Evolutionary conservation across 2,113 vertebrate genomes (phyloP).

Genomic region (Upupa epops): DNA sequence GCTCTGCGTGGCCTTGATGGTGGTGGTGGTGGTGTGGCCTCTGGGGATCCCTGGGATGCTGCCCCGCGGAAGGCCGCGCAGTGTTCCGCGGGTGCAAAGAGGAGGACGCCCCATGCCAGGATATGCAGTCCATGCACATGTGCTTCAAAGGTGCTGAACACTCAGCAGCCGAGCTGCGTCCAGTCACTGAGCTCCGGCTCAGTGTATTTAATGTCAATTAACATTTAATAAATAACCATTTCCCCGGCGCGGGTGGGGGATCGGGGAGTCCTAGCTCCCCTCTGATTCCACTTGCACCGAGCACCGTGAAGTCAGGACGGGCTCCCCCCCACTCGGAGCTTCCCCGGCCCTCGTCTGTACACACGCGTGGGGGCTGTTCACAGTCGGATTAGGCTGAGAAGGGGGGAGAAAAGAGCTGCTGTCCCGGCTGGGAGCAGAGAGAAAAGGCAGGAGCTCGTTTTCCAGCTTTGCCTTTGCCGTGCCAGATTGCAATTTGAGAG

Average conservation of each 20-base stretch:
- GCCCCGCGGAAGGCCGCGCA: background rate
- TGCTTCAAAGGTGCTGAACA: background rate
- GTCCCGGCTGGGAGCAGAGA: background rate
- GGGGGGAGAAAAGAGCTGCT: background rate
- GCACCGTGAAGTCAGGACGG: background rate
- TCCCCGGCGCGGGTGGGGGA: background rate
- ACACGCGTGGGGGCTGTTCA: background rate
- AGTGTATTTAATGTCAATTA: background rate
- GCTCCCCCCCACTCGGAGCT: fast-evolving
- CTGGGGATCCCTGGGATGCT: background rate
- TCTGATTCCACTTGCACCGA: background rate
- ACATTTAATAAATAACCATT: background rate
- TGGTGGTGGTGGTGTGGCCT: too few species aligned
- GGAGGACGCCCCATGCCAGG: background rate
- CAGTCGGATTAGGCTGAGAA: background rate
- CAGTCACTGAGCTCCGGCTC: background rate
- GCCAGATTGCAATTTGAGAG: background rate
- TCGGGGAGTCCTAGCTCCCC: too few species aligned
- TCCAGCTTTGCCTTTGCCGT: background rate
- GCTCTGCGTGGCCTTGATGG: background rate
- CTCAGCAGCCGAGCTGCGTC: background rate
- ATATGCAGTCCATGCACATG: background rate
- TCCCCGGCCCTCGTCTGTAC: fast-evolving
- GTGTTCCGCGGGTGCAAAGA: background rate
- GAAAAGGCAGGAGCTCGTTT: background rate